Evolutionary conservation across 2,888 invertebrate species (phyloP).

Genomic region (Drosophila buzzatii): DNA sequence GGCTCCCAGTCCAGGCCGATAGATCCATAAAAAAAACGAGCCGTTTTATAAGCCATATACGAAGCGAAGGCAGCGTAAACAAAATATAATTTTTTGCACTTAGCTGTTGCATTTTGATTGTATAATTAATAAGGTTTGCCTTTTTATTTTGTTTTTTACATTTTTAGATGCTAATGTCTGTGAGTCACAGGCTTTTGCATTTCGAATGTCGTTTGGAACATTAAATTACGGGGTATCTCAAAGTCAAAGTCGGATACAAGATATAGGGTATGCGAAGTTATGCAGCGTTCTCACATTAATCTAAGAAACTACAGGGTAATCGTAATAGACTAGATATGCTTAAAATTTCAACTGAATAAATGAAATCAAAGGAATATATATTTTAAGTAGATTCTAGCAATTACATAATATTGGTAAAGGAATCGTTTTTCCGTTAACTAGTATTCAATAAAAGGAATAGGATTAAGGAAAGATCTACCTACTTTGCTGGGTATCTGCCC

Average conservation of each 20-base stretch:
- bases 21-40: slow-evolving; percentile 55
- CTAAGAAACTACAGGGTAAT: not conserved
- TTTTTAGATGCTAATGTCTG: slow-evolving; percentile 1
- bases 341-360: too few species aligned
- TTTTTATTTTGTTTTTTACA: not conserved
- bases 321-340: not conserved
- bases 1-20: slow-evolving; percentile 6
- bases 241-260: not conserved
- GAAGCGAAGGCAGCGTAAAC: slow-evolving; percentile 48
- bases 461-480: not conserved
- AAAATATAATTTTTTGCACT: slow-evolving; percentile 61
- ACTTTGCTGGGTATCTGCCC: not conserved
- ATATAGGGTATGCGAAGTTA: not conserved
- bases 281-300: not conserved
- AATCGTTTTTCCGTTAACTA: not conserved
- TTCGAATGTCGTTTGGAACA: not conserved
- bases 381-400: not conserved
- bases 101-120: slow-evolving; percentile 66
- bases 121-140: slow-evolving; percentile 52
- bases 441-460: not conserved
- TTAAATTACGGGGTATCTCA: not conserved
- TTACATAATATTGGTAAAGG: not conserved
- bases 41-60: slow-evolving; percentile 46
- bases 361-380: not conserved
- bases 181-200: slow-evolving; percentile 31